Base-by-base conservation (phyloP, 2,797 vertebrate genomes). In the Philypnodon macrostomus region DNA sequence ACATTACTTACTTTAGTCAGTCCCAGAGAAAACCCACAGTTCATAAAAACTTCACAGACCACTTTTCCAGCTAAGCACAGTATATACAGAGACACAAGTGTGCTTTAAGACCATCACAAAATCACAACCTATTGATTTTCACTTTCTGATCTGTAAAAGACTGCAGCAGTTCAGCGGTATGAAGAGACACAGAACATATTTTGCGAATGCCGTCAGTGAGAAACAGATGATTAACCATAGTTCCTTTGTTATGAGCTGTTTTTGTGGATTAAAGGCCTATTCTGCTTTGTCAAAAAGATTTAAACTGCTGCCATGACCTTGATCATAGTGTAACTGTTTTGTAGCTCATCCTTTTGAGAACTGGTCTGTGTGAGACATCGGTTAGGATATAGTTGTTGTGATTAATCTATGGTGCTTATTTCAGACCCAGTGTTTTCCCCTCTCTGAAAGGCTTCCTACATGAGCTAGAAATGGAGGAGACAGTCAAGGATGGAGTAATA, bases 101-200 rank as follows among this genome's bases (percentile, higher is more conserved):
- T 52, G 18, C 44, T 67, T 47, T 47, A 15, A 58, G 54, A 59
- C 7, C 38, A n/a, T n/a, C n/a, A n/a, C n/a, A 44, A 53, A 26
- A 35, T 50, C 2, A 4, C 33, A 40, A 48, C 10, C 16, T 12
- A 76, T 74, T 53, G 57, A 77, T 70, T 63, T 13, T 16, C 16
- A 40, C n/a, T n/a, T n/a, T n/a, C n/a, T n/a, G n/a, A n/a, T n/a
- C n/a, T n/a, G n/a, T n/a, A n/a, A n/a, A n/a, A n/a, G n/a, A n/a
- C n/a, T n/a, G n/a, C 3, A 23, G 21, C 13, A 40, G n/a, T 24
- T 8, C 21, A 14, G 14, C n/a, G 18, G 36, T 12, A n/a, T 38
- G 11, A 38, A 5, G 6, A 38, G 23, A 38, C 19, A 9, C 9
- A n/a, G n/a, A n/a, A n/a, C n/a, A n/a, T n/a, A n/a, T n/a, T n/a